Evolutionary conservation across 2,797 vertebrate genomes (phyloP), one percentile per base, ranked within the genome.

Genomic region (Alfaro cultratus): DNA sequence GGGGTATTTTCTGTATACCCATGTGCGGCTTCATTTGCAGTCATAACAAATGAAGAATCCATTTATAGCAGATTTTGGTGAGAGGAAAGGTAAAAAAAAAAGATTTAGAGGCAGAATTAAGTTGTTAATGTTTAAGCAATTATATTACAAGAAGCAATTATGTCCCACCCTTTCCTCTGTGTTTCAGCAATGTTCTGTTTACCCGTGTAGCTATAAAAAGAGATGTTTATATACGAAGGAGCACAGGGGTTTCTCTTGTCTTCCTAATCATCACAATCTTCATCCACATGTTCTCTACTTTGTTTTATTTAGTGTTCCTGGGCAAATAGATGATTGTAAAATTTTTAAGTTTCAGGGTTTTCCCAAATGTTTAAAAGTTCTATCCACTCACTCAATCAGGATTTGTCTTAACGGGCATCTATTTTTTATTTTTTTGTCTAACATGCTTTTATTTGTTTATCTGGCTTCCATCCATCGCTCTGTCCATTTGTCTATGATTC

Each of bases 1-100:
- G 80, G 76, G 83, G 76, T 84, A 89, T 86, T 88, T 86, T 86
- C 81, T 89, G 74, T 87, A 81, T 79, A 85, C 81, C 53, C 75
- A 82, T 80, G 77, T 79, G 80, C 34, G 75, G 76, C 73, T 81
- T 39, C 41, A 78, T 74, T 74, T 55, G 71, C 79, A 41, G 62
- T 7, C 11, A 26, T 39, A 64, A 80, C 68, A 49, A 80, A 31
- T 23, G 31, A 80, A 81, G 81, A 83, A 84, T 41, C 47, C 45
- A 71, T 51, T 77, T 76, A 46, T 73, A 46, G 41, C 57, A 72
- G 15, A 78, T 80, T 86, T 76, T 15, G 64, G 26, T 43, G 2
- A 75, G 76, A 43, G 26, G 16, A 81, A 77, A 83, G 47, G 13
- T 26, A 36, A 55, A 82, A 74, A 73, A 72, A 18, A 51, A 23